Evolutionary conservation across 2,888 invertebrate genomes (phyloP).

Genomic region (Meta bourneti): DNA sequence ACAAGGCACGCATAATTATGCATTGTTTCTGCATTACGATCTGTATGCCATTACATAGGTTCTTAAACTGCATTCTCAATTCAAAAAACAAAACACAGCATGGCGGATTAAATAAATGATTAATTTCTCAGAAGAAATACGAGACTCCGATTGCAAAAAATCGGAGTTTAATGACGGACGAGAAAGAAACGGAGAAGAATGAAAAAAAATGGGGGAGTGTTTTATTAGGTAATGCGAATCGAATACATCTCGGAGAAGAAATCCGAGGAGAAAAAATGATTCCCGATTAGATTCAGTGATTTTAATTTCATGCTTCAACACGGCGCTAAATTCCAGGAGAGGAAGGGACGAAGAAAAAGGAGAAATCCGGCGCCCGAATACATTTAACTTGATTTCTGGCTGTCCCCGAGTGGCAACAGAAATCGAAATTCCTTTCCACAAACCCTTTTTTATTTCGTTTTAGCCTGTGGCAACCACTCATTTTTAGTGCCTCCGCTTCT

Average conservation of each 20-base stretch:
- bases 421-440: slow-evolving; percentile 9
- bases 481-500: not conserved
- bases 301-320: slow-evolving; percentile 55
- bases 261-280: slow-evolving; percentile 6
- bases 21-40: too few relatives aligned
- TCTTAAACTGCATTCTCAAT: too few relatives aligned
- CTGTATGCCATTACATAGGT: too few relatives aligned
- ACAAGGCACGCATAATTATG: too few relatives aligned
- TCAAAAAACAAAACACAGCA: too few relatives aligned
- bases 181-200: not conserved
- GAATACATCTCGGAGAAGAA: slow-evolving; percentile 17
- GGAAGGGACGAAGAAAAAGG: not conserved
- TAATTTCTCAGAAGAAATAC: not conserved
- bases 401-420: not conserved
- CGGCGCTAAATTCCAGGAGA: not conserved
- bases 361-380: not conserved
- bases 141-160: not conserved
- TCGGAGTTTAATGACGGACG: not conserved
- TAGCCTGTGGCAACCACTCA: slow-evolving; percentile 2
- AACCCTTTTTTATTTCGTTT: not conserved
- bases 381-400: slow-evolving; percentile 45
- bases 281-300: slow-evolving; percentile 42
- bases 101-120: not conserved
- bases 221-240: slow-evolving; percentile 21
- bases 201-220: not conserved